Conservation (phyloP, 1,140 invertebrate species). For the Drosophila bifasciata region DNA sequence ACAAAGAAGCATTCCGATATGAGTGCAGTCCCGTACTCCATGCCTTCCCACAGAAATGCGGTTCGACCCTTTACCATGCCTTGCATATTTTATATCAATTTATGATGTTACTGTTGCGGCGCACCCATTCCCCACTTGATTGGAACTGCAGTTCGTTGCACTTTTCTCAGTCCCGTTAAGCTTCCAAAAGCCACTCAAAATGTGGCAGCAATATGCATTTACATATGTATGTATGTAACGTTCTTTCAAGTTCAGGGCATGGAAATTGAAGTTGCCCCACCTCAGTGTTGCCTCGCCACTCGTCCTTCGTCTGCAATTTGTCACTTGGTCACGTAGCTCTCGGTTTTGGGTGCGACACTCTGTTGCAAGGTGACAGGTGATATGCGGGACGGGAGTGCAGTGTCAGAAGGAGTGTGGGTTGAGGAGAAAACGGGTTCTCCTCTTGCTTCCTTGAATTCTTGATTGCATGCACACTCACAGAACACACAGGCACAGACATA, state of each 20-base stretch:
- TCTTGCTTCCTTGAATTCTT: too few species aligned
- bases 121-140: conserved; percentile 46
- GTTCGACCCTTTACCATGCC: conserved; percentile 29
- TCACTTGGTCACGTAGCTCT: conserved; percentile 77
- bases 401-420: neutral
- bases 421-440: conserved; percentile 30
- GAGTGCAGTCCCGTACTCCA: neutral
- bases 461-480: too few species aligned
- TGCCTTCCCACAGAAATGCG: conserved; percentile 4
- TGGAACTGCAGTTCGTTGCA: conserved; percentile 68
- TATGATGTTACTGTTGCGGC: conserved; percentile 31
- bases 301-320: conserved; percentile 66
- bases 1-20: conserved; percentile 34
- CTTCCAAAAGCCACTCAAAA: conserved; percentile 48
- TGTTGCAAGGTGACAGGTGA: conserved; percentile 49
- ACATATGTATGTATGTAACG: too few species aligned
- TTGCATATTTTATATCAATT: conserved; percentile 60
- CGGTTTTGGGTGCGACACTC: conserved; percentile 44
- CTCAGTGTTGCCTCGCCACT: conserved; percentile 9
- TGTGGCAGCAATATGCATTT: conserved; percentile 34
- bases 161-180: conserved; percentile 18
- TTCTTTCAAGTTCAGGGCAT: conserved; percentile 76
- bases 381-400: conserved; percentile 18
- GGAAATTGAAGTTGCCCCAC: conserved; percentile 60
- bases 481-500: too few species aligned